Base-by-base conservation (phyloP, 1,140 invertebrate genomes). In the Pogonomyrmex californicus region DNA sequence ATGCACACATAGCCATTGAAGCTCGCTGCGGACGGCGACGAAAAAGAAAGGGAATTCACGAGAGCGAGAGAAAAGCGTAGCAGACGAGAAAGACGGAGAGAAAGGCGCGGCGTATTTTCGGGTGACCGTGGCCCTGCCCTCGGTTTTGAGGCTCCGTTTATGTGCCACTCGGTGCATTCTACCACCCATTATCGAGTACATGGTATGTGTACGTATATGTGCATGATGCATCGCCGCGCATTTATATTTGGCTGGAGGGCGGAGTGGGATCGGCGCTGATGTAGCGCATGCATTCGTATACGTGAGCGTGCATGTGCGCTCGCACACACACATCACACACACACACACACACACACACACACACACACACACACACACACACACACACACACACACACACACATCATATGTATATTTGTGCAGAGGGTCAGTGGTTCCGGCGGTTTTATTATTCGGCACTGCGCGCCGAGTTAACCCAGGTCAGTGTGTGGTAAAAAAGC, bases 361-460 rank as follows among this genome's bases (percentile, higher is more conserved):
- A 17, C 51, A 51, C 73, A 73, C 76, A 47, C 58, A 33, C 54
- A 47, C 17, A 54, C 54, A 30, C n/a, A 1, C 23, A 44, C 47
- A 38, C 58, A 23, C 23, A 23, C 23, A 23, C 23, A 23, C 23
- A 23, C 23, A 47, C 58, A 33, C 54, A 47, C 17, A 54, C 54
- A 30, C 44, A 23, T 0, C 23, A 23, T 23, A 23, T 23, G 23
- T 23, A 23, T 23, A 23, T 23, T 23, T 23, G 33, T 38, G 85
- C 62, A 73, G 77, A 87, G 91, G 92, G 91, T 91, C 91, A 92
- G 90, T 89, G 91, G 91, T 89, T 88, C 89, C 91, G 89, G 82
- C 90, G 91, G 93, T 93, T 94, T 93, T 94, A 94, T 90, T 94
- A 94, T 95, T 95, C 93, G 94, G 92, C 93, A 93, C 92, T 91